Percentiles rank a stretch among this genome's conserved stretches.
phyloP scores from a whole-genome alignment of 1,140 invertebrate genomes.

The Ephestia elutella region DNA sequence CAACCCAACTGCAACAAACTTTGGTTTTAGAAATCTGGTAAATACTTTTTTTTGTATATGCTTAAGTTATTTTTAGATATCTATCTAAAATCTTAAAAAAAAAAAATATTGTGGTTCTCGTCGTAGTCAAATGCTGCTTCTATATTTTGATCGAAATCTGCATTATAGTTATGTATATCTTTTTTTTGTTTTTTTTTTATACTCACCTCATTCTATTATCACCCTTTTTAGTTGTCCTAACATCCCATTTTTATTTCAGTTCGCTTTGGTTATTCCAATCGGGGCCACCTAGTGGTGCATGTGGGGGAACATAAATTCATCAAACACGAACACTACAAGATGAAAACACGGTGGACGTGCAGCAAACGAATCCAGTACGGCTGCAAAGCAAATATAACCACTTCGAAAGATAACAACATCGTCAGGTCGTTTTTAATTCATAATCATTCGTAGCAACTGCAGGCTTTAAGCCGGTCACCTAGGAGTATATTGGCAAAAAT shows the following conservation, averaged over 20 bases:
- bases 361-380: slow-evolving; percentile 45
- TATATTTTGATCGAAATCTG: too few species aligned
- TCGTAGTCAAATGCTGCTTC: too few species aligned
- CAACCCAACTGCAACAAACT: slow-evolving; percentile 46
- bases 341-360: slow-evolving; percentile 59
- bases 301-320: slow-evolving; percentile 55
- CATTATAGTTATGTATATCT: too few species aligned
- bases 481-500: neutral
- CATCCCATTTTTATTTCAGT: slow-evolving; percentile 36
- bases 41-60: neutral
- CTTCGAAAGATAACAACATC: slow-evolving; percentile 37
- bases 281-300: slow-evolving; percentile 50
- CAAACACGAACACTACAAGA: slow-evolving; percentile 57
- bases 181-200: neutral
- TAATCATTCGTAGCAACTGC: slow-evolving; percentile 36
- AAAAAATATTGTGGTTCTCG: too few species aligned
- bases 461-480: too few species aligned
- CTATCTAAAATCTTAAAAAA: too few species aligned
- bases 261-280: slow-evolving; percentile 49
- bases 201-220: neutral
- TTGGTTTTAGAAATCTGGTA: slow-evolving; percentile 19
- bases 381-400: slow-evolving; percentile 56
- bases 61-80: too few species aligned
- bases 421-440: slow-evolving; percentile 52
- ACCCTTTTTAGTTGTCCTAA: slow-evolving; percentile 11